Percentiles rank a stretch among this genome's conserved stretches.
Conservation (phyloP, 2,888 invertebrate species). For the Adelphocoris suturalis region DNA sequence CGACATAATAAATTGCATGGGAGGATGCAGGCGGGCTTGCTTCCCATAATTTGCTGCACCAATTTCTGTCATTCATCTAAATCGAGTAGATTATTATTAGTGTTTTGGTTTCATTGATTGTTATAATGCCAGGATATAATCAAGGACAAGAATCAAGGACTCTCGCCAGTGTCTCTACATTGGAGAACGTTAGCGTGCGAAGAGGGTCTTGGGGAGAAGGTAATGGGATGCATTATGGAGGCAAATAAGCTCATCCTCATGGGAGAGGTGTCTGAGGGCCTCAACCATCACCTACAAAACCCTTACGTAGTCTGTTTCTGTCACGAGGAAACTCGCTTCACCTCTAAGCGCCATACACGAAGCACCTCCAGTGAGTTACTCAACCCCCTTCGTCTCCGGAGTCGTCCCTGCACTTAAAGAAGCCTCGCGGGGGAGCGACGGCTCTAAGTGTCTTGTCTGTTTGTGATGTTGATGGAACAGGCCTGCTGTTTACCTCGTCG, state of each 20-base stretch:
- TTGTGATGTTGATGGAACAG: slow-evolving; percentile 22
- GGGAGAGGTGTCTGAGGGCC: slow-evolving; percentile 8
- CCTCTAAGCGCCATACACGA: neutral
- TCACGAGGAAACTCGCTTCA: slow-evolving; percentile 39
- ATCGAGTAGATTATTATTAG: no score
- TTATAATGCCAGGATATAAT: neutral
- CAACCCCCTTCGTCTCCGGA: neutral
- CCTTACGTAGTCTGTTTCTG: slow-evolving; percentile 65
- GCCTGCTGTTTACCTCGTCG: neutral
- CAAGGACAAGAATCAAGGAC: neutral
- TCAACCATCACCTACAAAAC: slow-evolving; percentile 38
- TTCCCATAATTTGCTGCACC: no score
- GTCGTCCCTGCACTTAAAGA: neutral
- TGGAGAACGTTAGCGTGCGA: neutral
- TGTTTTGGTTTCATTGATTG: no score
- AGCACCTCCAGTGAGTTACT: neutral
- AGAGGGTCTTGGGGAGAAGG: neutral
- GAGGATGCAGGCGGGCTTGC: no score
- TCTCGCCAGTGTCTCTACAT: neutral
- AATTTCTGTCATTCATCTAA: no score
- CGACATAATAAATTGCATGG: no score
- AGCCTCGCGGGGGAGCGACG: neutral
- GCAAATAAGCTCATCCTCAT: slow-evolving; percentile 41
- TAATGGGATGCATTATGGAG: slow-evolving; percentile 46
- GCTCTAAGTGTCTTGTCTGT: slow-evolving; percentile 15